Conservation (phyloP, 2,888 invertebrate genomes). For the Himalopsyche tibetana region DNA sequence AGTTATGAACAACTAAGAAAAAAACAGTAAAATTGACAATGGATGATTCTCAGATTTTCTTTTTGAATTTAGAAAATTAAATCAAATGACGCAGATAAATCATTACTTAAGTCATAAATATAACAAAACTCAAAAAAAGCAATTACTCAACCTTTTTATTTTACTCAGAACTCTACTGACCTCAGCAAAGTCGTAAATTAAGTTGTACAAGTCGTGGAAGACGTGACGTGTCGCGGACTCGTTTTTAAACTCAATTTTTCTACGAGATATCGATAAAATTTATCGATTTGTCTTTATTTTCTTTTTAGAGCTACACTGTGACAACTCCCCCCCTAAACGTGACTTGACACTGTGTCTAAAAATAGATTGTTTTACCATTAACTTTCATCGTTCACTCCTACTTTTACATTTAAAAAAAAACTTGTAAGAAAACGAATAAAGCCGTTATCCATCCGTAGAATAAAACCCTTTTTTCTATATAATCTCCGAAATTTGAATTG, state of each 20-base stretch:
- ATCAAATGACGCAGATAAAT: too few relatives aligned
- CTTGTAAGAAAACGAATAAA: too few relatives aligned
- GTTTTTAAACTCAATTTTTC: conserved; percentile 24
- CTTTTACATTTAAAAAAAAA: too few relatives aligned
- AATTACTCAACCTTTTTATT: not conserved
- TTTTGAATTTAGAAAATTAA: too few relatives aligned
- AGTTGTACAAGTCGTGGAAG: not conserved
- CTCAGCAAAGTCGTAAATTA: not conserved
- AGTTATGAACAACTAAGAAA: too few relatives aligned
- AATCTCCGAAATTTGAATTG: too few relatives aligned
- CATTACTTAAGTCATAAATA: not conserved
- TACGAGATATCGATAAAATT: conserved; percentile 24
- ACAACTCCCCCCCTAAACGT: not conserved
- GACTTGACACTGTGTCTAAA: not conserved
- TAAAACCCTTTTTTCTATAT: too few relatives aligned
- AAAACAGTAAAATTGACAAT: too few relatives aligned
- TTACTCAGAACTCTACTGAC: not conserved
- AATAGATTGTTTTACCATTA: not conserved
- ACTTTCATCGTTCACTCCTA: not conserved
- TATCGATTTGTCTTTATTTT: conserved; percentile 7
- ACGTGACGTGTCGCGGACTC: not conserved
- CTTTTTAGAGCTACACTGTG: not conserved
- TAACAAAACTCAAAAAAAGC: not conserved
- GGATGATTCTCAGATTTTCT: too few relatives aligned
- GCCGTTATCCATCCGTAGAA: too few relatives aligned